A percentile compares a stretch with the other conserved stretches of the same genome.
These are phyloP conservation scores for Oncopodura yosiiana DNA, from an alignment of 1,140 invertebrate species.

Conservation along the genomic window DNA sequence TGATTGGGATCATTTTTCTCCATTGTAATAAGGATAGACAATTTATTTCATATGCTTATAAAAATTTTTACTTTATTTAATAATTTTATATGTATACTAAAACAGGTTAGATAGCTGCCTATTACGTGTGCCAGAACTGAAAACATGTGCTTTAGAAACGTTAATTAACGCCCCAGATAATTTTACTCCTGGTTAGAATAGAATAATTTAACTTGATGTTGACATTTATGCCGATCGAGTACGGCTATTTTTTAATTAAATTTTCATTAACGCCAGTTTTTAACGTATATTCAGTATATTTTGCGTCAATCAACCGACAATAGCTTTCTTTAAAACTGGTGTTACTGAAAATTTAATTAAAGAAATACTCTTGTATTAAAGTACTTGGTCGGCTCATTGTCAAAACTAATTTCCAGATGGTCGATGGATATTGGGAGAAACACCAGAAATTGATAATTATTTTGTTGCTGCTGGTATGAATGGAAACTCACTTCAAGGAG, in stretches of 20 bases:
- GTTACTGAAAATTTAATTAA: too few relatives aligned
- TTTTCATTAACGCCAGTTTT: too few relatives aligned
- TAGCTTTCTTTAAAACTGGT: too few relatives aligned
- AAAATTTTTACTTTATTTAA: neutral
- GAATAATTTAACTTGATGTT: too few relatives aligned
- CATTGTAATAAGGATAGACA: slow-evolving; percentile 15
- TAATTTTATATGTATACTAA: slow-evolving; percentile 21
- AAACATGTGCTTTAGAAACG: slow-evolving; percentile 15
- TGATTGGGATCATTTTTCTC: slow-evolving; percentile 35
- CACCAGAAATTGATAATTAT: slow-evolving; percentile 89
- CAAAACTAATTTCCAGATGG: too few relatives aligned
- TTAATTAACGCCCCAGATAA: slow-evolving; percentile 33
- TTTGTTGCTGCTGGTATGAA: slow-evolving; percentile 76
- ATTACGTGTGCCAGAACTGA: slow-evolving; percentile 20
- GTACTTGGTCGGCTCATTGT: too few relatives aligned
- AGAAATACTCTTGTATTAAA: too few relatives aligned
- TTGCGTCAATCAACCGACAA: too few relatives aligned
- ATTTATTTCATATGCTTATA: neutral
- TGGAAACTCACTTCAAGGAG: slow-evolving; percentile 53
- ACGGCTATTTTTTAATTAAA: too few relatives aligned
- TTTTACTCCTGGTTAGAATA: slow-evolving; percentile 31
- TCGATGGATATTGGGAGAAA: slow-evolving; percentile 84
- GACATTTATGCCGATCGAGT: too few relatives aligned
- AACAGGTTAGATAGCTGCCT: slow-evolving; percentile 34
- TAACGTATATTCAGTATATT: too few relatives aligned